Percentiles rank a stretch among this genome's conserved stretches.
These are phyloP conservation scores for Luperina testacea DNA, from an alignment of 2,888 invertebrate species.

Conservation along the genomic window DNA sequence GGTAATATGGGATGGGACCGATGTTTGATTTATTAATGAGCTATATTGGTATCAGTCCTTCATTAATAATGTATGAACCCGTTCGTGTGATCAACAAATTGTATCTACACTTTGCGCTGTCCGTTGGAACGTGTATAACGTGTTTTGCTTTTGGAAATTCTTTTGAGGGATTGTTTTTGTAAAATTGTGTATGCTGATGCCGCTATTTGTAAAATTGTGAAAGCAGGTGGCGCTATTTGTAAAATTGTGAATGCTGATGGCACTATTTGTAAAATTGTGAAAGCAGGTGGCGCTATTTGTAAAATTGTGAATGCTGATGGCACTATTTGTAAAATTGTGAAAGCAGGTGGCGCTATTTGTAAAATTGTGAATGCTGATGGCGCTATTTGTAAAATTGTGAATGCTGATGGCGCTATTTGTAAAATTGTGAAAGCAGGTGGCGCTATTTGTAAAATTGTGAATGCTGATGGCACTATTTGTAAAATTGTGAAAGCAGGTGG, in stretches of 20 bases:
- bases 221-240: background rate
- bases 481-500: too few species aligned
- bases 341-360: background rate
- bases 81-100: constrained; percentile 30
- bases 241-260: background rate
- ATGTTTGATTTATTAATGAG: constrained; percentile 33
- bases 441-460: background rate
- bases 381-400: too few species aligned
- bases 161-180: constrained; percentile 6
- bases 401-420: too few species aligned
- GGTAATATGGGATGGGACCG: background rate
- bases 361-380: too few species aligned
- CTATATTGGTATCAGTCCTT: background rate
- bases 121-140: background rate
- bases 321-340: background rate
- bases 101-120: background rate
- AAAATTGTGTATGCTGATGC: background rate
- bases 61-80: constrained; percentile 38
- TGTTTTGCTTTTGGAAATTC: background rate
- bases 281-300: too few species aligned
- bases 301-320: too few species aligned
- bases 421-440: too few species aligned
- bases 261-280: too few species aligned
- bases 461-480: background rate
- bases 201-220: too few species aligned